Evolutionary conservation across 2,113 vertebrate species (phyloP).

Genomic region (Tupaia tana): DNA sequence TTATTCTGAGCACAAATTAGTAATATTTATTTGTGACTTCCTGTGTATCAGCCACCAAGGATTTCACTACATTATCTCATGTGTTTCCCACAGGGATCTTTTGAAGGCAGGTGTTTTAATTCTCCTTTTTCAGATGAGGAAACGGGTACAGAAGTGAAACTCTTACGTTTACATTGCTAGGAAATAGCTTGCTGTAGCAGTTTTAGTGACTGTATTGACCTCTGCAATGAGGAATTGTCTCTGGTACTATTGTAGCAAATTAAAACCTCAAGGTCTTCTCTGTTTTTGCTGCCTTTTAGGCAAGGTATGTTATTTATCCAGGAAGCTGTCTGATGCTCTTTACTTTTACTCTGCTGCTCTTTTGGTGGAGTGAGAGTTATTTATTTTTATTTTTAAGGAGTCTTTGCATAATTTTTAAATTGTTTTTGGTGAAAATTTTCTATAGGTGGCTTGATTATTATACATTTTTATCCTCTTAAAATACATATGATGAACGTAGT

Average conservation of each 20-base stretch:
- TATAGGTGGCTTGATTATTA: constrained; percentile 4
- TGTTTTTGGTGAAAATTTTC: constrained; percentile 30
- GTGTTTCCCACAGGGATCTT: background rate
- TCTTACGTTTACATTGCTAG: background rate
- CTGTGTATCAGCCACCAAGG: background rate
- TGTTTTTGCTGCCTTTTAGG: background rate
- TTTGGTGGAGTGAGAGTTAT: background rate
- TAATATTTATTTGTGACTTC: constrained; percentile 29
- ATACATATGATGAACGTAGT: background rate
- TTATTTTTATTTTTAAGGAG: background rate
- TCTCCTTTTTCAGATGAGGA: constrained; percentile 42
- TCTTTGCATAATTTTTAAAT: background rate
- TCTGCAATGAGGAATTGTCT: background rate
- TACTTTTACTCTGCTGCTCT: background rate
- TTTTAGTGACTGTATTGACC: background rate
- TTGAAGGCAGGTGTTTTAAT: background rate
- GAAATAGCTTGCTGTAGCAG: background rate
- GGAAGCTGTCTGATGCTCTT: background rate
- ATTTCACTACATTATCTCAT: background rate
- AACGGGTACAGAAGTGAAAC: background rate
- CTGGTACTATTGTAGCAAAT: background rate
- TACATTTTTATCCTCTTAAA: constrained; percentile 13
- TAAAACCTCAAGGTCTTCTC: background rate
- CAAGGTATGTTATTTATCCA: background rate
- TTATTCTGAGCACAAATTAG: constrained; percentile 41